Percentiles rank a stretch among this genome's conserved stretches.
Evolutionary conservation across 2,888 invertebrate species (phyloP).

Genomic region (Ditula angustiorana): DNA sequence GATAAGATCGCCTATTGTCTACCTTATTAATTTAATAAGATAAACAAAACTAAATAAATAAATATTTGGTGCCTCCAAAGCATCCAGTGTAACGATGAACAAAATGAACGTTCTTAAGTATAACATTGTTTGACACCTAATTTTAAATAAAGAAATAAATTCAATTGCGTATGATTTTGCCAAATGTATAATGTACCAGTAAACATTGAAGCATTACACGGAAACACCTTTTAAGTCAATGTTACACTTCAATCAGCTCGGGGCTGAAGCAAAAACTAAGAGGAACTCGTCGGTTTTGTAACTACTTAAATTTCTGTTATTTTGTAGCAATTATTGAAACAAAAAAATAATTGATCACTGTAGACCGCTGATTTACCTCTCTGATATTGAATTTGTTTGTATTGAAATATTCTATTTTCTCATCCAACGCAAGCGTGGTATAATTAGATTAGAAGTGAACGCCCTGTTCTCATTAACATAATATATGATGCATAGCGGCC

Average conservation of each 20-base stretch:
- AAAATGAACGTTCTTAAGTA: no score
- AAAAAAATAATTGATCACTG: background rate
- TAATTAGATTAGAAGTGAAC: constrained; percentile 16
- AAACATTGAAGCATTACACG: background rate
- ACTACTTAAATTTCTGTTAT: background rate
- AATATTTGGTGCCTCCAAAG: no score
- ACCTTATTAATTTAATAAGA: no score
- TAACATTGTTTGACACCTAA: no score
- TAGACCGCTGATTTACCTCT: background rate
- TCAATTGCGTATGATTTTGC: no score
- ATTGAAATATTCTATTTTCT: background rate
- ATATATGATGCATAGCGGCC: background rate
- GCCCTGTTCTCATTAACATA: constrained; percentile 6
- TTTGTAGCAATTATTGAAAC: background rate
- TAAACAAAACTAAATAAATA: no score
- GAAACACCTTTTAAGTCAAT: background rate
- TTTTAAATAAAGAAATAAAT: no score
- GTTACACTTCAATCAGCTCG: background rate
- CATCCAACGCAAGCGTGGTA: constrained; percentile 10
- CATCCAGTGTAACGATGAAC: no score
- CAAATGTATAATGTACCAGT: no score
- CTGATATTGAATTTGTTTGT: no score
- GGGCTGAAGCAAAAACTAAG: background rate
- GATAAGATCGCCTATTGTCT: no score
- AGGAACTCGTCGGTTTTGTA: background rate